phyloP scores from a whole-genome alignment of 1,140 invertebrate species.

The Brachionus asplanchnoidis region DNA sequence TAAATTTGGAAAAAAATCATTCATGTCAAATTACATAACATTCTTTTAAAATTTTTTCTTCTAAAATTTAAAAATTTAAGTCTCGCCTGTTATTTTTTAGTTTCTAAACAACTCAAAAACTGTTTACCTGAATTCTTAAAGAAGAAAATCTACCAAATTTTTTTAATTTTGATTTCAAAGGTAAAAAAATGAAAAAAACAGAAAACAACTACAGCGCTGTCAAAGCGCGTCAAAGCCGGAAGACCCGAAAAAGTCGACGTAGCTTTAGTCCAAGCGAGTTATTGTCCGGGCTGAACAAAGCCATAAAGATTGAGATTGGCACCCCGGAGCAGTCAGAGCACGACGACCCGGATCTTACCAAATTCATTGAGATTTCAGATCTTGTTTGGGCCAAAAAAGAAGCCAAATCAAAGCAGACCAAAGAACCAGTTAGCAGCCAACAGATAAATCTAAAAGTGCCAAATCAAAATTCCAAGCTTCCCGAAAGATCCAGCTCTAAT shows the following conservation, averaged over 20 bases:
- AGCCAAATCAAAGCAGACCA: neutral
- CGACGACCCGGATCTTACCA: conserved; percentile 1
- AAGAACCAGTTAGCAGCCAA: neutral
- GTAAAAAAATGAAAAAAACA: neutral
- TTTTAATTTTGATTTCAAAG: neutral
- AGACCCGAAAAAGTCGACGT: neutral
- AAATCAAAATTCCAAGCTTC: neutral
- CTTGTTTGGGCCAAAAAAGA: neutral
- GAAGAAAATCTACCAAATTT: neutral
- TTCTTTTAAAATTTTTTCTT: neutral
- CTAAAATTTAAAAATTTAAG: neutral
- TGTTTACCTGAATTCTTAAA: neutral
- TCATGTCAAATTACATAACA: neutral
- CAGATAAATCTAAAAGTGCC: neutral
- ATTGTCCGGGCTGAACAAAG: neutral
- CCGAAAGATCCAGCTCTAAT: neutral
- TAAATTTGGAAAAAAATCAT: neutral
- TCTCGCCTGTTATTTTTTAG: neutral
- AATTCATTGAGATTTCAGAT: neutral
- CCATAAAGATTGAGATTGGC: neutral
- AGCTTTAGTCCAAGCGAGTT: conserved; percentile 3
- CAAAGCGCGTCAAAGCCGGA: neutral
- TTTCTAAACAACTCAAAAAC: neutral
- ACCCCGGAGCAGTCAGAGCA: neutral
- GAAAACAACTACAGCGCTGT: neutral